A percentile compares a stretch with the other conserved stretches of the same genome.
phyloP scores from a whole-genome alignment of 2,113 vertebrate species.

The Hyaena hyaena region DNA sequence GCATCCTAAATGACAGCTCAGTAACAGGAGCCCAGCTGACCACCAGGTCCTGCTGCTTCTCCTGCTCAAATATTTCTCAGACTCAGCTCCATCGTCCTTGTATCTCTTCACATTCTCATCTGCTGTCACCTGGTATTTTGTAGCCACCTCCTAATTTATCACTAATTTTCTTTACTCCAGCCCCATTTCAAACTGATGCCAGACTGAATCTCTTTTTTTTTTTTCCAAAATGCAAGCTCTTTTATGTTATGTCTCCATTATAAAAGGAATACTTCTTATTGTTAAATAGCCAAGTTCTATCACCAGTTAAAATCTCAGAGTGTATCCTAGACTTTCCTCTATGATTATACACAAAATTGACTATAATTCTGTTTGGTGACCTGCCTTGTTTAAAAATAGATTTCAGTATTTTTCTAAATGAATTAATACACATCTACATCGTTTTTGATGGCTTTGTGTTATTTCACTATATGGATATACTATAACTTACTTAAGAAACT shows the following conservation, averaged over 20 bases:
- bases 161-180: not conserved
- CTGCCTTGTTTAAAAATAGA: not conserved
- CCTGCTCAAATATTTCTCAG: not conserved
- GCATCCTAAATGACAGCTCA: not conserved
- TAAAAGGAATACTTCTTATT: not conserved
- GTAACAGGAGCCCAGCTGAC: not conserved
- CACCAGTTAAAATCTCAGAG: not conserved
- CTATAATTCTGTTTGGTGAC: not conserved
- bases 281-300: not conserved
- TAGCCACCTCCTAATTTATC: not conserved
- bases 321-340: not conserved
- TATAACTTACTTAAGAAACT: not conserved
- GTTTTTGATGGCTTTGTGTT: conserved; percentile 27
- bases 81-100: not conserved
- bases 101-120: not conserved
- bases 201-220: not conserved
- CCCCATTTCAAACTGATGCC: not conserved
- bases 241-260: not conserved
- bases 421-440: not conserved
- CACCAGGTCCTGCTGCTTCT: not conserved
- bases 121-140: not conserved
- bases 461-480: not conserved
- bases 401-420: conserved; percentile 25
- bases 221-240: not conserved
- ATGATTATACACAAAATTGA: not conserved